A percentile compares a stretch with the other conserved stretches of the same genome.
Evolutionary conservation across 2,888 invertebrate genomes (phyloP).

Genomic region (Hirtodrosophila cameraria): DNA sequence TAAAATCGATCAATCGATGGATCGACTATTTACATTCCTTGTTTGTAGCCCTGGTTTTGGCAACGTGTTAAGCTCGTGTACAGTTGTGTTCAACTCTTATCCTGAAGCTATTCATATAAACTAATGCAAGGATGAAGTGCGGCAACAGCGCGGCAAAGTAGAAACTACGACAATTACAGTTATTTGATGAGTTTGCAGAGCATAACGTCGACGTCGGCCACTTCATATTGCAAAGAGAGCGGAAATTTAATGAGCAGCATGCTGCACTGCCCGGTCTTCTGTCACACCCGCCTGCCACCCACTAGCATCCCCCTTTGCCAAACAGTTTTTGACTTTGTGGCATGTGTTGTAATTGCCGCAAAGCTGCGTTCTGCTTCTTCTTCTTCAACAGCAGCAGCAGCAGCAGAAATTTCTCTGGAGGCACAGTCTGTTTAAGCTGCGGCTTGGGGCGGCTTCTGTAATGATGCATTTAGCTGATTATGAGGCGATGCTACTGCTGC

Average conservation of each 20-base stretch:
- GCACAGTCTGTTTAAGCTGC: slow-evolving; percentile 37
- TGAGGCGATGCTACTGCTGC: slow-evolving; percentile 44
- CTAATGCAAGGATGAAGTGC: slow-evolving; percentile 53
- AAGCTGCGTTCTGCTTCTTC: slow-evolving; percentile 9
- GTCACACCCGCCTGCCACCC: neutral
- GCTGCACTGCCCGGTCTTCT: slow-evolving; percentile 1
- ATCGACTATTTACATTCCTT: no score
- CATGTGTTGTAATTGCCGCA: slow-evolving; percentile 35
- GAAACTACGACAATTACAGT: slow-evolving; percentile 78
- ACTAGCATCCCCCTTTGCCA: neutral
- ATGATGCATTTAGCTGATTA: slow-evolving; percentile 77
- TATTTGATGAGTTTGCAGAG: slow-evolving; percentile 79
- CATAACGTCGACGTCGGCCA: slow-evolving; percentile 61
- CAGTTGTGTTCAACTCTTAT: no score
- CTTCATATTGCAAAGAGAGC: slow-evolving; percentile 75
- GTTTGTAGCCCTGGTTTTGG: no score
- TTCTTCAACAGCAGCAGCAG: slow-evolving; percentile 5
- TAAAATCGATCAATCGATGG: no score
- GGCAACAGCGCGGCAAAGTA: slow-evolving; percentile 59
- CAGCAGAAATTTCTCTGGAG: slow-evolving; percentile 55
- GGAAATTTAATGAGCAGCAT: slow-evolving; percentile 74
- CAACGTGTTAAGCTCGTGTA: no score
- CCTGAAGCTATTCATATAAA: no score
- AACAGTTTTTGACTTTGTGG: slow-evolving; percentile 17
- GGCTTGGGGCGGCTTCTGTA: slow-evolving; percentile 38